Evolutionary conservation across 2,888 invertebrate species (phyloP).

Genomic region (Adelognathus sp.): DNA sequence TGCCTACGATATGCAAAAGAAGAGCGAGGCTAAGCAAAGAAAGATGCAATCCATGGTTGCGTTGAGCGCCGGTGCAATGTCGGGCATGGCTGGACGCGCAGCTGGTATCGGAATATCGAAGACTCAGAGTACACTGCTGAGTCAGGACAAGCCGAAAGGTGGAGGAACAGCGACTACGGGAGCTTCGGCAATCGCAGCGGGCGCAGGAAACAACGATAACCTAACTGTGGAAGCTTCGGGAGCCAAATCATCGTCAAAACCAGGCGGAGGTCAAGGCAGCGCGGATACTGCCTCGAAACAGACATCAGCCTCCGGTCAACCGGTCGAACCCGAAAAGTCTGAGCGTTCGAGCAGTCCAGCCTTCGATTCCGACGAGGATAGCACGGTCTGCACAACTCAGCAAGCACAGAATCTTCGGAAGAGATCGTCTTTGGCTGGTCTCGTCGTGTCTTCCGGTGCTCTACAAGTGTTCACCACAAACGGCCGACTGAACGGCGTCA

Average conservation of each 20-base stretch:
- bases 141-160: constrained; percentile 87
- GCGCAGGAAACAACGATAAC: constrained; percentile 63
- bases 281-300: constrained; percentile 62
- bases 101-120: constrained; percentile 93
- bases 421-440: constrained; percentile 86
- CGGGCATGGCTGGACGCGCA: constrained; percentile 93
- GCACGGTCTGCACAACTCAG: constrained; percentile 82
- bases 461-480: constrained; percentile 78
- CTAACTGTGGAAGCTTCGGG: constrained; percentile 56
- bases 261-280: constrained; percentile 44
- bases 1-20: constrained; percentile 98
- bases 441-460: constrained; percentile 87
- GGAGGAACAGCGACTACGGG: constrained; percentile 81
- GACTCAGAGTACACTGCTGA: constrained; percentile 85
- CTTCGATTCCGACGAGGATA: constrained; percentile 97
- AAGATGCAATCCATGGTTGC: constrained; percentile 98
- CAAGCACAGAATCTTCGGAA: constrained; percentile 82
- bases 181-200: constrained; percentile 75
- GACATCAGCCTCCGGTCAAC: constrained; percentile 72
- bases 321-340: constrained; percentile 86
- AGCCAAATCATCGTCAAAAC: constrained; percentile 63
- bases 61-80: constrained; percentile 93
- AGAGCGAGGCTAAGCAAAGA: constrained; percentile 97
- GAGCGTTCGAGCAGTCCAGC: constrained; percentile 96
- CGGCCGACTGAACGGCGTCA: constrained; percentile 74